Evolutionary conservation across 2,888 invertebrate species (phyloP).

Genomic region (Ypsolopha sequella): DNA sequence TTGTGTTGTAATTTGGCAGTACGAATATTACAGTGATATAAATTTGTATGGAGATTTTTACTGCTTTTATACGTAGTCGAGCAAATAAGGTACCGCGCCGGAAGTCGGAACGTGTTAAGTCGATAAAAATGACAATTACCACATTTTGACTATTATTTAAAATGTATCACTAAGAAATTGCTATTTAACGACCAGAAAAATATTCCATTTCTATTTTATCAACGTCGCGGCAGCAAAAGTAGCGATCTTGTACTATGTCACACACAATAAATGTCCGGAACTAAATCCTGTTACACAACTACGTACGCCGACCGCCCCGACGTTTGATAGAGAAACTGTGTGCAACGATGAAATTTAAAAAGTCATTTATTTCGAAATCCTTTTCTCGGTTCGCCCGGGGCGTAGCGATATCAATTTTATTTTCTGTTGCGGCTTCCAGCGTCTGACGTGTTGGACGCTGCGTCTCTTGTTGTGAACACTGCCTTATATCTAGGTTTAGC

Average conservation of each 20-base stretch:
- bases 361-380: slow-evolving; percentile 71
- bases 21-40: too few species aligned
- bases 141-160: too few species aligned
- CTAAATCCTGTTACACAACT: slow-evolving; percentile 32
- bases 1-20: too few species aligned
- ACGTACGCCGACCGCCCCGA: slow-evolving; percentile 56
- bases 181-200: not conserved
- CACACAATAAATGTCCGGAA: slow-evolving; percentile 13
- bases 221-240: slow-evolving; percentile 46
- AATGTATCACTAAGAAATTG: too few species aligned
- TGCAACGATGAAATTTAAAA: slow-evolving; percentile 71
- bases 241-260: slow-evolving; percentile 55
- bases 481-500: not conserved
- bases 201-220: slow-evolving; percentile 9
- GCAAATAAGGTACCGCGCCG: too few species aligned
- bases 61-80: too few species aligned
- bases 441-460: not conserved
- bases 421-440: slow-evolving; percentile 57
- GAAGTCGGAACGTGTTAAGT: too few species aligned
- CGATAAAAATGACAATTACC: too few species aligned
- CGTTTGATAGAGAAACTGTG: slow-evolving; percentile 71
- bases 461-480: slow-evolving; percentile 2
- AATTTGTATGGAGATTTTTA: too few species aligned
- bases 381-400: slow-evolving; percentile 64
- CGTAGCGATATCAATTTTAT: slow-evolving; percentile 66